Base-by-base conservation (phyloP, 2,797 vertebrate species). In the Pangasius sanitwongsei region DNA sequence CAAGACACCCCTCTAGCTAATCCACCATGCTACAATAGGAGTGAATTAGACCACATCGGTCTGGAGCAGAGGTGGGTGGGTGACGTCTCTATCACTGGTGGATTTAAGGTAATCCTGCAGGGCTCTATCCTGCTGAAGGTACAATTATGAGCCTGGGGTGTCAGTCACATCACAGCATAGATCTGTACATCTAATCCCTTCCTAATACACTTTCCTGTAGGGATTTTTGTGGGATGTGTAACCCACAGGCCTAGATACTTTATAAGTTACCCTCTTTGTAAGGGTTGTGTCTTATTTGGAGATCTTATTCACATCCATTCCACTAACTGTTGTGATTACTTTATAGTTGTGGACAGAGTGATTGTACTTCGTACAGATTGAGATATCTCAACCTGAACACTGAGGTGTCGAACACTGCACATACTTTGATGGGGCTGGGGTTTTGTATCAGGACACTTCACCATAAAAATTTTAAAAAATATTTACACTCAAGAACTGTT, bases 71-170 rank as follows among this genome's bases (percentile, higher is more conserved):
- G 91, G 89, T 82, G 87, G 88, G 50, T 90, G 70, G 87, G 74
- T 50, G 88, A 94, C 91, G 90, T 94, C 94, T 95, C 91, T 92
- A 94, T 95, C 88, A 75, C 86, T 57, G 53, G 0, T 85, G 85
- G 83, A 83, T 85, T 92, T 84, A 90, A 86, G 67, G 74, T 89
- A 48, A 89, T 87, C 86, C 81, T 89, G 85, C 85, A 77, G 75
- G 83, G 89, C 87, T 92, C 75, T 7, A 59, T 77, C 61, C 88
- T 70, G 81, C 86, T 89, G 89, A 93, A 88, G 67, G 77, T 89
- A 85, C 61, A 41, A 89, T 83, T 83, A 90, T 87, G n/a, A 82
- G 57, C 31, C 81, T 67, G 59, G 90, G 55, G 72, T 78, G 48
- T 67, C 53, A 65, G 89, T 31, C 75, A 57, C 74, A 75, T 87